Base-by-base conservation (phyloP, 2,888 invertebrate species). In the Agonopterix arenella region DNA sequence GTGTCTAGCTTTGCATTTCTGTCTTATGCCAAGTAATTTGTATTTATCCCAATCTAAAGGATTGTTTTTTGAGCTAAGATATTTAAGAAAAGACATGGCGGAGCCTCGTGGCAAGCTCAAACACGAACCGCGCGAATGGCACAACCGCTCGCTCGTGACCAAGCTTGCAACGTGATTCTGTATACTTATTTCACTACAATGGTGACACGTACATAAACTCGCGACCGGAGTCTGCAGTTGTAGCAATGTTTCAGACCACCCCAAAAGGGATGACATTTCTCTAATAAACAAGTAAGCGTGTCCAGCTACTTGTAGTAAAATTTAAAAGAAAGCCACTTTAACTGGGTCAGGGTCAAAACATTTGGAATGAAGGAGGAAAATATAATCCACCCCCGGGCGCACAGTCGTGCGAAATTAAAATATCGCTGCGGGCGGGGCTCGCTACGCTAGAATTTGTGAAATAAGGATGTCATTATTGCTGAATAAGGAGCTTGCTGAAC, bases 301-400 rank as follows among this genome's bases (percentile, higher is more conserved):
- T 28, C 28, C 28, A 1, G 28, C 2, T 28, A 28, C 5, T 28
- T 28, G 28, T 28, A 28, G 28, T 28, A 4, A 28, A 28, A 28
- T 28, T 28, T 28, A 28, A 28, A 28, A 28, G 28, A 28, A 28
- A 28, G 28, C 28, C 4, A 4, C 5, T 13, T 13, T 28, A 73
- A 67, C 49, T 73, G 56, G 80, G 80, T 77, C 80, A 80, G 60
- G 80, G 80, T 69, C 77, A 68, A 50, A 57, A 56, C 65, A 57
- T 65, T 69, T 61, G 57, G 54, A 66, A 59, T 60, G 63, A 28
- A 45, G 48, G 28, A 45, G 62, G 66, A 71, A 70, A 68, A 68
- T 66, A 61, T 60, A 68, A 63, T 63, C 64, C 64, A 56, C 61
- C 57, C 55, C 50, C 57, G 52, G 51, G 56, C 53, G 59, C 57